Base-by-base conservation (phyloP, 2,113 vertebrate genomes). In the Morphnarchus princeps region DNA sequence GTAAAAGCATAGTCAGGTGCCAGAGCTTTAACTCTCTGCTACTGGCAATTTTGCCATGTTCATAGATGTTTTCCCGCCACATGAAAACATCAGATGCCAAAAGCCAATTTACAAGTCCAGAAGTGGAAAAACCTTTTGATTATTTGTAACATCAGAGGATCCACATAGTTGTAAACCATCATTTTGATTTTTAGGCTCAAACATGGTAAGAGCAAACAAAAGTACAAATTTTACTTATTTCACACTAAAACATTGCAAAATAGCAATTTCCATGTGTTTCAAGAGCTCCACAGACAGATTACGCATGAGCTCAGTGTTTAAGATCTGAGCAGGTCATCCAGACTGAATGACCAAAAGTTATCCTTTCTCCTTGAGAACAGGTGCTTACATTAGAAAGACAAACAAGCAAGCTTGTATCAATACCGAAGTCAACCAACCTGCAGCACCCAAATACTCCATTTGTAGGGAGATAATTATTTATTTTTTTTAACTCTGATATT, bases 121-220 rank as follows among this genome's bases (percentile, higher is more conserved):
- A 87, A 66, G 25, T 42, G 6, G 0, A 81, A 89, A 78, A 77
- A 76, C 63, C 34, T 88, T 74, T 50, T 63, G 21, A 50, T 36
- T 58, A 21, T 72, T 91, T 32, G 2, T 73, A 31, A 20, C 31
- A 70, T 18, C 3, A 7, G 38, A 82, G 34, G 40, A 63, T 74
- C 74, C n/a, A 40, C 1, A 3, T 40, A 31, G n/a, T 42, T 1
- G 0, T 29, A 62, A 91, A 63, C 3, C 3, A 22, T 36, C 4
- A 0, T 24, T 84, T 55, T 58, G 42, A 55, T 24, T 62, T 70
- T 82, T 47, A 67, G 31, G 28, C 29, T 50, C n/a, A 42, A 82
- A 26, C 3, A 5, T 4, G 5, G 19, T 12, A 34, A 55, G 21
- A 59, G 36, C 9, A 38, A 71, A 54, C 13, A 5, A 26, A 89